phyloP scores from a whole-genome alignment of 1,140 invertebrate species.

The Drosophila watanabei region DNA sequence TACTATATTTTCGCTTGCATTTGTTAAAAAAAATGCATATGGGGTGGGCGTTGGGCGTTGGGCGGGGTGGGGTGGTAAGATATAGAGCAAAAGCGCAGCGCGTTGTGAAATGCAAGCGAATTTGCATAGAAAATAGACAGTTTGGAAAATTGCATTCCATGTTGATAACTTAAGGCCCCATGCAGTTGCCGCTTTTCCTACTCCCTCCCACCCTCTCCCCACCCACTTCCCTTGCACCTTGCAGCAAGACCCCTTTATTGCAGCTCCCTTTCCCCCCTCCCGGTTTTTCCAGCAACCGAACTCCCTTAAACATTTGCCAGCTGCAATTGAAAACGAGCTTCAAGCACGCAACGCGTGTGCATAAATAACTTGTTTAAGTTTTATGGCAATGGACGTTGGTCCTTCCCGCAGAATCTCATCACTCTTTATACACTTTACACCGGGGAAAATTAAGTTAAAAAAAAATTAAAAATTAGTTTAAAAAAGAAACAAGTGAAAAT shows the following conservation, averaged over 20 bases:
- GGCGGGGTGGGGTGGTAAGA: slow-evolving; percentile 14
- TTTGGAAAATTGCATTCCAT: slow-evolving; percentile 83
- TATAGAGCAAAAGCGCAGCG: slow-evolving; percentile 30
- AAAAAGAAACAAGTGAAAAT: no score
- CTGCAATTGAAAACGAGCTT: slow-evolving; percentile 70
- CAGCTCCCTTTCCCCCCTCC: neutral
- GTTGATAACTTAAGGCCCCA: slow-evolving; percentile 80
- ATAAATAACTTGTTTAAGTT: slow-evolving; percentile 83
- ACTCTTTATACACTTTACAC: slow-evolving; percentile 3
- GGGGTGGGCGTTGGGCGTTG: slow-evolving; percentile 12
- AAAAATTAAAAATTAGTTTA: no score
- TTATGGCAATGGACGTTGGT: slow-evolving; percentile 70
- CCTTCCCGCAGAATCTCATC: slow-evolving; percentile 21
- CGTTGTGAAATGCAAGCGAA: slow-evolving; percentile 75
- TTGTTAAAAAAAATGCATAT: neutral
- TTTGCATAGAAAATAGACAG: slow-evolving; percentile 83
- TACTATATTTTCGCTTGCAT: neutral
- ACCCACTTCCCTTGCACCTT: slow-evolving; percentile 26
- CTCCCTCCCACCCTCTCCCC: neutral
- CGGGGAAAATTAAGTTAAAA: no score
- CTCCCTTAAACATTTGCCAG: slow-evolving; percentile 45
- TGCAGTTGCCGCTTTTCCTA: slow-evolving; percentile 35
- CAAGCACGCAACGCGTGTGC: slow-evolving; percentile 73
- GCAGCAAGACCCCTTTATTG: neutral
- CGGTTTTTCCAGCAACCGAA: neutral